Conservation (phyloP, 2,797 vertebrate species). For the Aldrovandia affinis region DNA sequence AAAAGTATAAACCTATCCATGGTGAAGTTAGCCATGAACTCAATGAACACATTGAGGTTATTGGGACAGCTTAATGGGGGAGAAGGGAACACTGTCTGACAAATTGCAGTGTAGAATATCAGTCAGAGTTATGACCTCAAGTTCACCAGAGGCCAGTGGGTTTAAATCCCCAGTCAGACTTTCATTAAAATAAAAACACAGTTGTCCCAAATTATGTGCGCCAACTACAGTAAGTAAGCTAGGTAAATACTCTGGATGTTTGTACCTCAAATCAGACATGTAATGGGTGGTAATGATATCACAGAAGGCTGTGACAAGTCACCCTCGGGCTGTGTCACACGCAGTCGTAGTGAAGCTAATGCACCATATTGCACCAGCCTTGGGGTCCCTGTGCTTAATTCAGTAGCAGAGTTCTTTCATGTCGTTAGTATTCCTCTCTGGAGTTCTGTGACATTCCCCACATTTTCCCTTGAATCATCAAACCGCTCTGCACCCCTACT, state of each 20-base stretch:
- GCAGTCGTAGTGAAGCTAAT: background rate
- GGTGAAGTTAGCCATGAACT: background rate
- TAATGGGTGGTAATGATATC: background rate
- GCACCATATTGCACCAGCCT: conserved; percentile 13
- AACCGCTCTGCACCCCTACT: conserved; percentile 43
- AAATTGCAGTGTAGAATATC: background rate
- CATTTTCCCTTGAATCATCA: conserved; percentile 59
- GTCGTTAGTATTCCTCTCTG: conserved; percentile 55
- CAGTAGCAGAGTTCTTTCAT: conserved; percentile 7
- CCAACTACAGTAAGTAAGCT: background rate
- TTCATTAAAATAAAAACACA: background rate
- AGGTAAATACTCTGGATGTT: background rate
- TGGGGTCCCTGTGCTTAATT: conserved; percentile 17
- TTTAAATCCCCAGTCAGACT: too few relatives aligned
- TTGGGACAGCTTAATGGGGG: background rate
- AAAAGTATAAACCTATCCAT: background rate
- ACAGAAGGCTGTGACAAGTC: background rate
- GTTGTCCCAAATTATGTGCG: background rate
- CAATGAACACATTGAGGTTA: background rate
- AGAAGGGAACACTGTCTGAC: background rate
- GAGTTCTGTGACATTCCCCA: conserved; percentile 57
- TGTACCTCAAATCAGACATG: background rate
- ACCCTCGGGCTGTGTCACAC: background rate
- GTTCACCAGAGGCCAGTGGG: too few relatives aligned
- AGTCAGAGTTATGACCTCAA: background rate